Evolutionary conservation across 2,797 vertebrate genomes (phyloP), one percentile per base, ranked within the genome.

Genomic region (Sphaeramia orbicularis): DNA sequence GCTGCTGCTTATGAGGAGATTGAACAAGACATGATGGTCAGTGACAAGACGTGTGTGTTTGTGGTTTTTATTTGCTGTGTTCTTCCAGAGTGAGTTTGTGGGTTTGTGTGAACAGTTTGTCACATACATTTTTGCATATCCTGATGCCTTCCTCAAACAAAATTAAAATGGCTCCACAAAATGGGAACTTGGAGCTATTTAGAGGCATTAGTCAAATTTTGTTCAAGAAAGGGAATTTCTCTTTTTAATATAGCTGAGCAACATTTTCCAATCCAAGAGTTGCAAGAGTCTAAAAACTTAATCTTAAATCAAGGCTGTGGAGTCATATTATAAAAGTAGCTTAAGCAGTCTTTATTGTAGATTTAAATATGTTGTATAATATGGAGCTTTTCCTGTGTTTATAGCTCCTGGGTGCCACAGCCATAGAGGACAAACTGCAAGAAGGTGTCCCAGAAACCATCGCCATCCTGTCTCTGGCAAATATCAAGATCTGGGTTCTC

Each of bases 401-500:
- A 1, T 49, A 99, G 97, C 92, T 99, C 44, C 87, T 99, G 6
- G 97, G 97, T 35, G 96, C 96, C n/a, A 98, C 97, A 0, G 97
- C 97, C 61, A 96, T 99, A 0, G 97, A 99, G 61, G 97, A 99
- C 88, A 98, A 97, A 73, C 91, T 99, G 63, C 97, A 99, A 83
- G 96, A 98, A 66, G 96, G 96, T 0, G 97, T 99, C 19, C 95
- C 96, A 0, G 97, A 98, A 86, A 99, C 97, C 63, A 97, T 98
- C 0, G 96, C 96, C 37, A 84, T 98, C 54, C 94, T 98, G 27
- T 96, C 96, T 0, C 83, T 99, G 79, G 96, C 97, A 73, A 98
- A 99, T 87, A 98, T 99, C 85, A 98, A 98, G 91, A 96, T 98
- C 79, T 99, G 97, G 97, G 96, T 98, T 83, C 92, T 99, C 27